A percentile compares a stretch with the other conserved stretches of the same genome.
These are phyloP conservation scores for Caenorhabditis sulstoni DNA, from an alignment of 2,888 invertebrate species.

Conservation along the genomic window DNA sequence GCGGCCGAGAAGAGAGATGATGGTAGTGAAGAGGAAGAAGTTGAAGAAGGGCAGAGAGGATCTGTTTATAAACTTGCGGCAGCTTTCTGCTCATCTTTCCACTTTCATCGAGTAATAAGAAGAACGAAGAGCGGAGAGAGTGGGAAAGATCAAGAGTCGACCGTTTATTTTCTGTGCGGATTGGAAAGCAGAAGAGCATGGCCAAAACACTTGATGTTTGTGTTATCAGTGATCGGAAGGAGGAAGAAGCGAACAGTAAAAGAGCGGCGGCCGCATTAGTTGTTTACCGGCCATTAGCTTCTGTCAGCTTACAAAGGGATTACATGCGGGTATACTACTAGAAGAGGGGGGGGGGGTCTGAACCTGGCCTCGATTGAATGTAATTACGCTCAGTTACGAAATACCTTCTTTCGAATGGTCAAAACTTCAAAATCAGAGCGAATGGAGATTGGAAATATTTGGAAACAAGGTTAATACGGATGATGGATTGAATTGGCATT, in stretches of 20 bases:
- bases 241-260: slow-evolving; percentile 8
- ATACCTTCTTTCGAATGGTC: too few species aligned
- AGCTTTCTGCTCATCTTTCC: too few species aligned
- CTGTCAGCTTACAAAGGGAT: background rate
- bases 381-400: too few species aligned
- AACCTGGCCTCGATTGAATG: too few species aligned
- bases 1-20: too few species aligned
- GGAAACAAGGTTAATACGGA: too few species aligned
- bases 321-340: background rate
- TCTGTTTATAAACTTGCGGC: slow-evolving; percentile 56
- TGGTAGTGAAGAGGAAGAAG: slow-evolving; percentile 6
- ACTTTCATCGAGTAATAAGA: slow-evolving; percentile 4
- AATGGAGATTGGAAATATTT: too few species aligned
- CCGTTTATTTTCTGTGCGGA: slow-evolving; percentile 47
- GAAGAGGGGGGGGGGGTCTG: too few species aligned
- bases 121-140: background rate
- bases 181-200: slow-evolving; percentile 47
- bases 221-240: slow-evolving; percentile 37
- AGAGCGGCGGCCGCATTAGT: background rate
- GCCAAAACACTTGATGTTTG: slow-evolving; percentile 57
- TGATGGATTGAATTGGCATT: too few species aligned
- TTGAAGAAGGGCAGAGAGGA: slow-evolving; percentile 15
- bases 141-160: slow-evolving; percentile 1
- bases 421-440: too few species aligned
- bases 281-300: background rate